Percentiles rank a stretch among this genome's conserved stretches.
These are phyloP conservation scores for Bathynomus jamesi DNA, from an alignment of 1,140 invertebrate genomes.

Conservation along the genomic window DNA sequence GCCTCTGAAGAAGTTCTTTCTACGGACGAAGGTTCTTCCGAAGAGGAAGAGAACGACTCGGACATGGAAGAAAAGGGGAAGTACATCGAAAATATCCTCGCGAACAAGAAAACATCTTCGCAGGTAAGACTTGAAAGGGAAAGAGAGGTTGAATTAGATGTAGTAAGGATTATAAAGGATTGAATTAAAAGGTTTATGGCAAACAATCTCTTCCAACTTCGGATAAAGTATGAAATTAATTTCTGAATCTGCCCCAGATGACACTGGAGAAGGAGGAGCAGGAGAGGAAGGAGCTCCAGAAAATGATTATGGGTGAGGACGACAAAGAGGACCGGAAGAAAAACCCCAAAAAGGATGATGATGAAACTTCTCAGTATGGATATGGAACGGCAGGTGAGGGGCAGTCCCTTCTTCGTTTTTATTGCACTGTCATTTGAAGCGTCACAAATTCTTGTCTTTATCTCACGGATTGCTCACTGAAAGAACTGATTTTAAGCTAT, in stretches of 20 bases:
- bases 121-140: constrained; percentile 21
- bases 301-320: constrained; percentile 78
- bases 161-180: too few relatives aligned
- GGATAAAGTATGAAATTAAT: too few relatives aligned
- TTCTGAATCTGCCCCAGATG: constrained; percentile 49
- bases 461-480: too few relatives aligned
- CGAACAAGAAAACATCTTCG: constrained; percentile 88
- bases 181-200: too few relatives aligned
- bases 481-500: too few relatives aligned
- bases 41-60: constrained; percentile 53
- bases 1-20: constrained; percentile 86
- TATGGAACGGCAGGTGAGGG: constrained; percentile 45
- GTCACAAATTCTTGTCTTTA: too few relatives aligned
- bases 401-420: too few relatives aligned
- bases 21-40: constrained; percentile 75
- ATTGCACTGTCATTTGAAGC: too few relatives aligned
- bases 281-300: constrained; percentile 85
- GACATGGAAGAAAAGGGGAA: constrained; percentile 94
- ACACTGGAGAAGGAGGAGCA: constrained; percentile 90
- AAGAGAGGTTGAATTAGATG: too few relatives aligned
- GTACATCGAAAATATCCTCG: constrained; percentile 92
- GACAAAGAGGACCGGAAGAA: constrained; percentile 47
- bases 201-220: too few relatives aligned
- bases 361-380: constrained; percentile 47
- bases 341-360: constrained; percentile 52